Base-by-base conservation (phyloP, 2,113 vertebrate species). In the Gavialis gangeticus region DNA sequence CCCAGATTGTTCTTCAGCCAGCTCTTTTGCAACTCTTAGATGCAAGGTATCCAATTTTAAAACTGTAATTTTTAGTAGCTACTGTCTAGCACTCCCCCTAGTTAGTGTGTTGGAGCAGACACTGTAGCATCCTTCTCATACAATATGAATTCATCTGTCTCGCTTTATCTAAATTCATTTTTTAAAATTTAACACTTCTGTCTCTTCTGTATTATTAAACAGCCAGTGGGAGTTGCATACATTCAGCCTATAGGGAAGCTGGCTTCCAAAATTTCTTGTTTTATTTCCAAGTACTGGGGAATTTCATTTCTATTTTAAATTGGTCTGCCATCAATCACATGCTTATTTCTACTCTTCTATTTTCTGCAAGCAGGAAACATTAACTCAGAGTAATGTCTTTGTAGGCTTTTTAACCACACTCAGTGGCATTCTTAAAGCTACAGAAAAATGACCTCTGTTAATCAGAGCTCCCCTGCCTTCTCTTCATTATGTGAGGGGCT, bases 11-110 rank as follows among this genome's bases (percentile, higher is more conserved):
- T 27, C 34, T 54, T 56, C 34, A 15, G 34, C 25, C 55, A 59
- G 22, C 17, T 64, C 59, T 34, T 10, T 30, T 64, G 25, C 60
- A 75, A 30, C 46, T 88, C 64, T n/a, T 56, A 56, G 28, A 28
- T 56, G 34, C 10, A 27, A 5, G 1, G 15, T 14, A 9, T 12
- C 2, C 0, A 1, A 30, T 4, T 21, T 21, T 22, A 24, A 84
- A 79, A 79, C 4, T n/a, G 73, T 37, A 28, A 10, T 19, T 54
- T 87, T 67, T 78, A 67, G n/a, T 60, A 57, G 55, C 2, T 11
- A 13, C 58, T 2, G 4, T 4, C 88, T 57, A 10, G 5, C 22
- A 18, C 2, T 69, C 83, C 76, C 69, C 66, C 24, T 75, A 67
- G 22, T 1, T 73, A 22, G 37, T 57, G 15, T 3, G 27, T 9